Evolutionary conservation across 2,113 vertebrate genomes (phyloP).

Genomic region (Lathamus discolor): DNA sequence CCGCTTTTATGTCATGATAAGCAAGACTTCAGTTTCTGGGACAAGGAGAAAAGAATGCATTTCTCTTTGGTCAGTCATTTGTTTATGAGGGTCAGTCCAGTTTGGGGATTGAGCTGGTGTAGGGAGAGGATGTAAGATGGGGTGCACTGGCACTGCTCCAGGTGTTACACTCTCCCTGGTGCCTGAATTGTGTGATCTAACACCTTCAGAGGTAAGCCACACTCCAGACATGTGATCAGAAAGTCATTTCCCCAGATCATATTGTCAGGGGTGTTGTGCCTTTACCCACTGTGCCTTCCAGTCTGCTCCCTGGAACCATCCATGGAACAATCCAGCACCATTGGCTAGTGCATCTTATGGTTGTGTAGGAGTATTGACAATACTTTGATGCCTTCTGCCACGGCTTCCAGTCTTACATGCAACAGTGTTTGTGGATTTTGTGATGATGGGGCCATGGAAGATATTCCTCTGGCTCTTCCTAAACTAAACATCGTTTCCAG

Average conservation of each 20-base stretch:
- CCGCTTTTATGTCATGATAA: background rate
- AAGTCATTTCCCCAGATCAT: background rate
- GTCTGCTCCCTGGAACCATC: background rate
- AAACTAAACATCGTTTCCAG: background rate
- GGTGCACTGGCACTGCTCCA: accelerated
- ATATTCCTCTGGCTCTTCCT: background rate
- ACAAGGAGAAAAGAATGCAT: background rate
- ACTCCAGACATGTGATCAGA: background rate
- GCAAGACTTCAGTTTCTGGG: background rate
- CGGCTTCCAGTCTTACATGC: background rate
- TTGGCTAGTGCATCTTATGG: accelerated
- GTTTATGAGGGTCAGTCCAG: background rate
- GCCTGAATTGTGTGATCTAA: background rate
- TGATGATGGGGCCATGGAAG: accelerated
- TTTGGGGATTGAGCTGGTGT: background rate
- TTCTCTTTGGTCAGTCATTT: background rate
- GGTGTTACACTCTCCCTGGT: accelerated
- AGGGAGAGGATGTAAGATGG: background rate
- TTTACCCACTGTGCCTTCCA: background rate
- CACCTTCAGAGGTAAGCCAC: background rate
- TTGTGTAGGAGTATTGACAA: background rate
- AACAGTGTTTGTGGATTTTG: background rate
- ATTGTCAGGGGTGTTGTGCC: background rate
- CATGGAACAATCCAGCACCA: background rate
- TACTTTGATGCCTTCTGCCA: background rate